Base-by-base conservation (phyloP, 2,113 vertebrate species). In the Talpa occidentalis region DNA sequence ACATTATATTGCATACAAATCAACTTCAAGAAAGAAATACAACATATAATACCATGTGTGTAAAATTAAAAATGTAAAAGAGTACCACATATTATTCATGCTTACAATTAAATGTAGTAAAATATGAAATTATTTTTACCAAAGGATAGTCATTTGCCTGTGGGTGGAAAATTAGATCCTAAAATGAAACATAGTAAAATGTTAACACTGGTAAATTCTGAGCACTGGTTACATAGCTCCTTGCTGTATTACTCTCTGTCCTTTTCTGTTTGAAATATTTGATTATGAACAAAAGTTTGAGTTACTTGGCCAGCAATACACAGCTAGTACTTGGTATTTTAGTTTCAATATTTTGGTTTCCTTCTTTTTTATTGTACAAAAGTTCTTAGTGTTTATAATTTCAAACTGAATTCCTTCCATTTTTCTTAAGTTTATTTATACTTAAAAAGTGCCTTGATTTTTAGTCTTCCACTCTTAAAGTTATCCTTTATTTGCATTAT, bases 261-360 rank as follows among this genome's bases (percentile, higher is more conserved):
- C 42, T 60, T 93, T 94, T 84, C 66, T 94, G 74, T 93, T 93
- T 93, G 54, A 85, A 85, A 93, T 93, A 88, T 82, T 81, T 91
- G 56, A 52, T 73, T 88, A 49, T 87, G 54, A 94, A 79, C 24
- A 62, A 56, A 93, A 94, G 62, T 94, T 94, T 64, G 82, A 78
- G 70, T 93, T 91, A 44, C 32, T 85, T 72, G 21, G 37, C 79
- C n/a, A 83, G 49, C 5, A 30, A 82, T 44, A 88, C 7, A 35
- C 10, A 92, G 66, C n/a, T 85, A 82, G 32, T 28, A 73, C 40
- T 79, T 93, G 52, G 35, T 82, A 88, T 82, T 94, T 96, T 91
- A 95, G 73, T 82, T 96, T 96, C 90, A 96, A 54, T 96, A 92
- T 91, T 93, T 89, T 89, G 54, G 3, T 88, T 92, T 95, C 81